Percentiles rank a stretch among this genome's conserved stretches.
Evolutionary conservation across 2,888 invertebrate species (phyloP).

Genomic region (Hydrotaea diabolus): DNA sequence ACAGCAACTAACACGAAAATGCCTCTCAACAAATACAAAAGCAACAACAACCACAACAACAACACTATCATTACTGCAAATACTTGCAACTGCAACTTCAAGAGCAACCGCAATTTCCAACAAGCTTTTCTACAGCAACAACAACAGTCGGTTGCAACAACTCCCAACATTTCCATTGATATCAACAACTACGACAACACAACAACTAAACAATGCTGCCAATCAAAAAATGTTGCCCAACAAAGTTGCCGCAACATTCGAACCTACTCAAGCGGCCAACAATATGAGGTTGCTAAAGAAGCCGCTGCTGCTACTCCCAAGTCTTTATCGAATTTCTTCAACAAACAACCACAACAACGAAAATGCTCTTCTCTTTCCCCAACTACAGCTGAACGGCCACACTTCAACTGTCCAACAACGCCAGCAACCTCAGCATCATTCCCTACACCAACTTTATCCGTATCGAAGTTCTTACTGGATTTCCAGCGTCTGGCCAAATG

Average conservation of each 20-base stretch:
- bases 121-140: constrained; percentile 37
- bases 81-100: constrained; percentile 52
- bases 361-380: constrained; percentile 42
- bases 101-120: constrained; percentile 53
- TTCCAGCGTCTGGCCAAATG: constrained; percentile 78
- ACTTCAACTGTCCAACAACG: constrained; percentile 66
- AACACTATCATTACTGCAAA: constrained; percentile 33
- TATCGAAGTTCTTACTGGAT: constrained; percentile 68
- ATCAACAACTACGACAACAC: constrained; percentile 40
- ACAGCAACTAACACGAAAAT: constrained; percentile 45
- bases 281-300: constrained; percentile 41
- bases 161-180: constrained; percentile 37
- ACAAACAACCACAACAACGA: constrained; percentile 53
- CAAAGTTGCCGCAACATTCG: constrained; percentile 54
- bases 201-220: constrained; percentile 65
- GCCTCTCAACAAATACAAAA: constrained; percentile 43
- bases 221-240: constrained; percentile 72
- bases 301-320: constrained; percentile 34
- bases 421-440: constrained; percentile 49
- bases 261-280: constrained; percentile 55
- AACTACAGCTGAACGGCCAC: constrained; percentile 40
- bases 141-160: constrained; percentile 47
- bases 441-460: constrained; percentile 6
- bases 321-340: constrained; percentile 1
- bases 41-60: constrained; percentile 36